Percentiles rank a stretch among this genome's conserved stretches.
Evolutionary conservation across 2,888 invertebrate species (phyloP).

Genomic region (Scaptomyza caliginosa): DNA sequence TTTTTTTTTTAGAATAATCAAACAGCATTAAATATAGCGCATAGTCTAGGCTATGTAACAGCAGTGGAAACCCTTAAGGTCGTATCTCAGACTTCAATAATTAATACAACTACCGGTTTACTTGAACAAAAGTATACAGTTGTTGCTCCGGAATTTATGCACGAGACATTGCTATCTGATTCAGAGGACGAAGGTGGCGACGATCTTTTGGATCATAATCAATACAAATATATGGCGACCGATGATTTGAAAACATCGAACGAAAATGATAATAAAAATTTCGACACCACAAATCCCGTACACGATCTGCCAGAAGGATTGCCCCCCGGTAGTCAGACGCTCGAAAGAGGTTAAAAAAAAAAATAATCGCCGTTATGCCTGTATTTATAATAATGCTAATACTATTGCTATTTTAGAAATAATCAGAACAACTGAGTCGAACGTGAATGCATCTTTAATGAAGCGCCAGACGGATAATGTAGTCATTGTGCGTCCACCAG

Average conservation of each 20-base stretch:
- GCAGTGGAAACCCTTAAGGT: constrained; percentile 98
- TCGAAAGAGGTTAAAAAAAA: constrained; percentile 48
- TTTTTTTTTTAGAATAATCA: constrained; percentile 91
- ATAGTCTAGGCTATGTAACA: constrained; percentile 98
- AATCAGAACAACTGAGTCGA: background rate
- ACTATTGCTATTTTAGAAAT: constrained; percentile 16
- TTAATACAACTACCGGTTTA: constrained; percentile 85
- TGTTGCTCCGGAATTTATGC: constrained; percentile 99
- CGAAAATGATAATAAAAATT: constrained; percentile 89
- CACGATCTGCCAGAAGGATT: constrained; percentile 84
- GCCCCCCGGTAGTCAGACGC: constrained; percentile 24
- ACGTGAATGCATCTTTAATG: constrained; percentile 63
- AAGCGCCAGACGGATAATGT: constrained; percentile 86
- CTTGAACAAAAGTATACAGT: constrained; percentile 98
- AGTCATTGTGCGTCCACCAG: constrained; percentile 87
- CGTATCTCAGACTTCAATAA: constrained; percentile 91
- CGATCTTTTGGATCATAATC: constrained; percentile 86
- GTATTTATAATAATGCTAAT: too few species aligned
- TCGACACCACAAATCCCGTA: constrained; percentile 87
- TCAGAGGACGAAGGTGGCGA: constrained; percentile 99
- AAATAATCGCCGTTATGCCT: too few species aligned
- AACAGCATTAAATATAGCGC: constrained; percentile 98
- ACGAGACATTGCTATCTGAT: constrained; percentile 99
- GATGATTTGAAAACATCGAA: constrained; percentile 89
- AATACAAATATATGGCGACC: constrained; percentile 91